These are phyloP conservation scores for Oligia latruncula DNA, from an alignment of 2,888 invertebrate genomes.

Conservation along the genomic window DNA sequence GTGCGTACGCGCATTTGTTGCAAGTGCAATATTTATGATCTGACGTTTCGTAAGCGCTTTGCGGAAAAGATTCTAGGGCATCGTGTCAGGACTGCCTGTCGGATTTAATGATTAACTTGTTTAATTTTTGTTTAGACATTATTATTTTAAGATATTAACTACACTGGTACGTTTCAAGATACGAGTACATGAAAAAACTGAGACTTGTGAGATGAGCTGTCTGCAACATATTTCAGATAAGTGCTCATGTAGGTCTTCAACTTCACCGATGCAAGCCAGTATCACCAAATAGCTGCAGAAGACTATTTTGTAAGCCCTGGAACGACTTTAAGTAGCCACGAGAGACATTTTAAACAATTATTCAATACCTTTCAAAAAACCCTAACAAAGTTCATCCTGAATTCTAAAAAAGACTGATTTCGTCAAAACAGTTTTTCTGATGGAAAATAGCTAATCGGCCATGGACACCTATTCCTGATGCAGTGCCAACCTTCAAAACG, in stretches of 20 bases:
- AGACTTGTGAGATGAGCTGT: not conserved
- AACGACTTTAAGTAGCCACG: too few relatives aligned
- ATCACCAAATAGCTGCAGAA: not conserved
- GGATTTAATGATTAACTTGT: conserved; percentile 50
- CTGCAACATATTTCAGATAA: not conserved
- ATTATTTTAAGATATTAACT: conserved; percentile 32
- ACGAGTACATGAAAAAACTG: conserved; percentile 6
- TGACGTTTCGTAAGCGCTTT: conserved; percentile 73
- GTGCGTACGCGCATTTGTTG: conserved; percentile 76
- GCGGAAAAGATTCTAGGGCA: conserved; percentile 81
- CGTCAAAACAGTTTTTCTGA: not conserved
- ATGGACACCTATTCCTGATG: not conserved
- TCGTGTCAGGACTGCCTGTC: conserved; percentile 63
- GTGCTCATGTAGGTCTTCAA: not conserved
- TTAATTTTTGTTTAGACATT: conserved; percentile 42
- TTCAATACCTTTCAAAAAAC: too few relatives aligned
- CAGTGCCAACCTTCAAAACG: not conserved
- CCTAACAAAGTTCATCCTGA: too few relatives aligned
- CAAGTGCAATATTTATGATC: conserved; percentile 76
- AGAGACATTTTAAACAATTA: too few relatives aligned
- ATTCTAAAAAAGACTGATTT: too few relatives aligned
- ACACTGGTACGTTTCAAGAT: conserved; percentile 5
- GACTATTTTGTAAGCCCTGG: not conserved
- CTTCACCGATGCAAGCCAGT: not conserved
- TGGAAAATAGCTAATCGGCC: not conserved